These are phyloP conservation scores for Pterocles gutturalis DNA, from an alignment of 2,113 vertebrate genomes.

Conservation along the genomic window DNA sequence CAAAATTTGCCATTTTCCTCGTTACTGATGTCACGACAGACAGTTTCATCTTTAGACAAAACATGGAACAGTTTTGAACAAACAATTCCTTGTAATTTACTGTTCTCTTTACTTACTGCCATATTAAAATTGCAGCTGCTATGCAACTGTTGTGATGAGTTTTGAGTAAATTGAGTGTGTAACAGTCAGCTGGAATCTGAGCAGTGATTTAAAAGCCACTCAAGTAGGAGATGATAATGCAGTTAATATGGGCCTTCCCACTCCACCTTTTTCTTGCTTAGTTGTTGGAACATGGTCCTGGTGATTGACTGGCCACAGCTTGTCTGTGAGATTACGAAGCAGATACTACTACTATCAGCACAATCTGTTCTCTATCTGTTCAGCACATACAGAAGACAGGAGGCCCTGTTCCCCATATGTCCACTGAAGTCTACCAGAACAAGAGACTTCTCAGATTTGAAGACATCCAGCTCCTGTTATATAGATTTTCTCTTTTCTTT, in stretches of 20 bases:
- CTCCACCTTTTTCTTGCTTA: neutral
- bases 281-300: neutral
- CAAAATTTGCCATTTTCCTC: neutral
- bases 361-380: constrained; percentile 30
- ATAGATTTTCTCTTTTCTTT: neutral
- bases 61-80: neutral
- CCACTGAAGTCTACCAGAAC: constrained; percentile 1
- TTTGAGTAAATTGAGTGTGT: neutral
- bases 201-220: too few species aligned
- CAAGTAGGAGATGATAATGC: neutral
- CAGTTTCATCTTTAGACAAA: neutral
- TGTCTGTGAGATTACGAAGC: neutral
- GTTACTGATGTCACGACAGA: neutral
- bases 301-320: neutral
- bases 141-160: neutral
- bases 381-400: neutral
- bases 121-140: neutral
- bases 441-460: neutral
- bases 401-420: neutral
- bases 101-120: neutral
- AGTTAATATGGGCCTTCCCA: neutral
- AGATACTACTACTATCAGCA: neutral
- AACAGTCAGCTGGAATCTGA: neutral
- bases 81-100: neutral
- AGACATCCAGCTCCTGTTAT: neutral